These are phyloP conservation scores for Ophiothrix spiculata DNA, from an alignment of 35 echinoderm and acorn worm species.

Conservation along the genomic window DNA sequence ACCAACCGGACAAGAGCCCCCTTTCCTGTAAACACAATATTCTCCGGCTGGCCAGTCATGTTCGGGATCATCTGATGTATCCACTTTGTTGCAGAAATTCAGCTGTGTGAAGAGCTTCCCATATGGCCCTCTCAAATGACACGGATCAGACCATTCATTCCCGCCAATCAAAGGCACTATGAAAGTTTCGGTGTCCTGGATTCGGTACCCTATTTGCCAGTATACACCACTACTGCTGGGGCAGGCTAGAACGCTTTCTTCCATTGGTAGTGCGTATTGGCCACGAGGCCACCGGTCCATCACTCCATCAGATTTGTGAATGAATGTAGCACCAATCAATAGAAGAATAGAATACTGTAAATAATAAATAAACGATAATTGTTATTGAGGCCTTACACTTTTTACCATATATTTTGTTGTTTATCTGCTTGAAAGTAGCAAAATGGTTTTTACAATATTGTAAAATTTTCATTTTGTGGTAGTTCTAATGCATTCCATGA, in stretches of 20 bases:
- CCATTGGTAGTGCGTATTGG: conserved; percentile 56
- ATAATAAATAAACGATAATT: too few relatives aligned
- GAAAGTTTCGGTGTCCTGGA: conserved; percentile 59
- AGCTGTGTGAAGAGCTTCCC: conserved; percentile 35
- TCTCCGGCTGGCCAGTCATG: conserved; percentile 45
- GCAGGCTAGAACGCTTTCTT: conserved; percentile 38
- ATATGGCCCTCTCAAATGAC: conserved; percentile 49
- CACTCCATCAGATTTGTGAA: background rate
- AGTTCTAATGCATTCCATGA: too few relatives aligned
- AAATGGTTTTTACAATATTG: too few relatives aligned
- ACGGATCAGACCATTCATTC: conserved; percentile 67
- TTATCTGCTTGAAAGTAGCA: too few relatives aligned
- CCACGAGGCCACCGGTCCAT: conserved; percentile 47
- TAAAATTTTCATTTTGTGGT: too few relatives aligned
- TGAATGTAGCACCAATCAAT: too few relatives aligned
- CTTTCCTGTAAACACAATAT: conserved; percentile 65
- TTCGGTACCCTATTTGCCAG: conserved; percentile 55
- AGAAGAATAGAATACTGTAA: too few relatives aligned
- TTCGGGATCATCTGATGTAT: conserved; percentile 6
- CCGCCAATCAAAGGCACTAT: background rate
- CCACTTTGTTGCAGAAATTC: conserved; percentile 68
- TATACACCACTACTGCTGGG: conserved; percentile 31
- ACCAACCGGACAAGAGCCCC: conserved; percentile 58
- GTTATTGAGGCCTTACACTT: too few relatives aligned
- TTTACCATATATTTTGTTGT: too few relatives aligned